Conservation (phyloP, 2,797 vertebrate species). For the Aselliscus stoliczkanus region DNA sequence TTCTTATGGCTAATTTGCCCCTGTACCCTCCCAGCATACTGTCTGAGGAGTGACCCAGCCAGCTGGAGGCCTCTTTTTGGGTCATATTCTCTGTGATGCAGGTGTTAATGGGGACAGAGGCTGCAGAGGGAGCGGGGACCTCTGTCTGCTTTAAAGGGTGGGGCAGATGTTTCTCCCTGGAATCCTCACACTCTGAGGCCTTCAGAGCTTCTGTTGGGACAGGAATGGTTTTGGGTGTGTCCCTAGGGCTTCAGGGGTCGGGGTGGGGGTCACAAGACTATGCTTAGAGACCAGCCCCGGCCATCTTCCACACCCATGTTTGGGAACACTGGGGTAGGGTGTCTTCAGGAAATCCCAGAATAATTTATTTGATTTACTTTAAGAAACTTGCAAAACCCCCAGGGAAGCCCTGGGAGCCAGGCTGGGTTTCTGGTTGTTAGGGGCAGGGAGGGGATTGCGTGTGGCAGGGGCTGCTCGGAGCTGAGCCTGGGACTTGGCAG, state of each 20-base stretch:
- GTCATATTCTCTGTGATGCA: slow-evolving; percentile 46
- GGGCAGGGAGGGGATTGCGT: neutral
- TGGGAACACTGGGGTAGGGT: neutral
- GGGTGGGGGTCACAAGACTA: neutral
- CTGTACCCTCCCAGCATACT: no score
- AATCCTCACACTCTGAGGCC: neutral
- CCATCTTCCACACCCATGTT: neutral
- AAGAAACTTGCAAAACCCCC: neutral
- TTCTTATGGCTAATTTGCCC: neutral
- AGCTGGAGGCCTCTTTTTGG: slow-evolving; percentile 27
- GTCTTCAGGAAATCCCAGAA: neutral
- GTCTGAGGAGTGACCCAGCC: neutral
- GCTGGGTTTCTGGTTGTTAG: neutral
- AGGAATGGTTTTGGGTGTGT: neutral
- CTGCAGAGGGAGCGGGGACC: neutral
- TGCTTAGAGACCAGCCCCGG: neutral
- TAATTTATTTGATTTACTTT: slow-evolving; percentile 19
- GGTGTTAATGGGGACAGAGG: slow-evolving; percentile 56
- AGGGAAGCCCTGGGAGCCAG: neutral
- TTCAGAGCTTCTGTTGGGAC: neutral
- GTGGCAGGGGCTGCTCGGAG: neutral
- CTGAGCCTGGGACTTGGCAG: neutral
- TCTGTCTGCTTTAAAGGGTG: neutral
- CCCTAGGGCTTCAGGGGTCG: neutral
- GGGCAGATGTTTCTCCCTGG: neutral